Conservation (phyloP, 2,888 invertebrate species). For the Autographa pulchrina region DNA sequence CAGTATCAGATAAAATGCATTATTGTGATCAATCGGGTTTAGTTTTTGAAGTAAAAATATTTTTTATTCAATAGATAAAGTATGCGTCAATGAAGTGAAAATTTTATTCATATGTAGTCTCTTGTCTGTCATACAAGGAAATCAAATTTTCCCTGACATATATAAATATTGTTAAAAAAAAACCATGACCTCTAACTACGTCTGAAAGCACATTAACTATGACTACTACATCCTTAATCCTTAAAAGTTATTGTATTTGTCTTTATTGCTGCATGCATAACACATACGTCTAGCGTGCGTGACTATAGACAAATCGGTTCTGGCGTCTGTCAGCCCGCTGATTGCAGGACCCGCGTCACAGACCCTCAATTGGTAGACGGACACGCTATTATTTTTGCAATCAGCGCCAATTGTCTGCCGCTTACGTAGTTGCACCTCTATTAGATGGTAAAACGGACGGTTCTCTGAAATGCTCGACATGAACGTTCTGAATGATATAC, state of each 20-base stretch:
- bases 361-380: conserved; percentile 76
- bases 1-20: neutral
- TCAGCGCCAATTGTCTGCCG: conserved; percentile 77
- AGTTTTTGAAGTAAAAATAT: neutral
- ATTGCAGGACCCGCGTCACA: conserved; percentile 56
- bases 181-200: neutral
- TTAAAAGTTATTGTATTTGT: neutral
- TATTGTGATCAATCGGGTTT: conserved; percentile 4
- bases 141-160: no score
- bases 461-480: conserved; percentile 52
- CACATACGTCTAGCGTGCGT: conserved; percentile 32
- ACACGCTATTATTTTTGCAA: conserved; percentile 81
- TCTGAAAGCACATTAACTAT: neutral
- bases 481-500: conserved; percentile 33
- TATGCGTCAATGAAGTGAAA: neutral
- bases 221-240: neutral
- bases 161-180: no score
- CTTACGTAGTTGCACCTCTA: conserved; percentile 56
- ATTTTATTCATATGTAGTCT: neutral
- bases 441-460: conserved; percentile 22
- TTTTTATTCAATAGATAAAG: neutral
- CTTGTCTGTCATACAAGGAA: neutral
- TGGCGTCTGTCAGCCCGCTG: conserved; percentile 28
- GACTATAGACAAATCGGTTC: conserved; percentile 23
- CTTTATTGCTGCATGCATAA: conserved; percentile 24